Evolutionary conservation across 1,140 invertebrate species (phyloP).

Genomic region (Drosophila pectinifera): DNA sequence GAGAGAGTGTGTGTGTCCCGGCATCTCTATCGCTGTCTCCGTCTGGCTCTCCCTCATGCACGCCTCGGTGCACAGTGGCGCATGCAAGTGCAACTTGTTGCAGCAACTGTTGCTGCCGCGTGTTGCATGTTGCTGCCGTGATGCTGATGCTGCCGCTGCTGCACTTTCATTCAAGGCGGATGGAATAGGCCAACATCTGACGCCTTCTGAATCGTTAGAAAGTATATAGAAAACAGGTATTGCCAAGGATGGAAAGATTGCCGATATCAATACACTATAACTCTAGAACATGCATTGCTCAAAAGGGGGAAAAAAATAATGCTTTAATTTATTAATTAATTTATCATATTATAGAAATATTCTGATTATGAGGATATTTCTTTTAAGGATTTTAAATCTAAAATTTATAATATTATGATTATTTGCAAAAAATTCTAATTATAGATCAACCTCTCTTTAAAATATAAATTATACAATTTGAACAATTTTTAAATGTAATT

Average conservation of each 20-base stretch:
- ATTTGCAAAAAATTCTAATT: too few species aligned
- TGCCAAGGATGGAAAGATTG: neutral
- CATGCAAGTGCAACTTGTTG: slow-evolving; percentile 77
- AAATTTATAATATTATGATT: too few species aligned
- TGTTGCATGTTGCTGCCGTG: slow-evolving; percentile 25
- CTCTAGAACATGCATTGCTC: too few species aligned
- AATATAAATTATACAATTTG: too few species aligned
- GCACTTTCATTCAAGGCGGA: slow-evolving; percentile 65
- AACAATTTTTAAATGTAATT: too few species aligned
- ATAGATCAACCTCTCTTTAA: too few species aligned
- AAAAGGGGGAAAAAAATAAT: too few species aligned
- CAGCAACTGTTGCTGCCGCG: slow-evolving; percentile 66
- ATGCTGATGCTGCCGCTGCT: slow-evolving; percentile 23
- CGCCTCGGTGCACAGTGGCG: slow-evolving; percentile 48
- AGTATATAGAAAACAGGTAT: slow-evolving; percentile 25
- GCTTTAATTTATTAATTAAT: too few species aligned
- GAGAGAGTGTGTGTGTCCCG: slow-evolving; percentile 27
- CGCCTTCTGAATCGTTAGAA: slow-evolving; percentile 14
- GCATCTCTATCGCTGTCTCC: slow-evolving; percentile 16
- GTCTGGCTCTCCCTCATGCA: slow-evolving; percentile 16
- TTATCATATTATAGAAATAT: too few species aligned
- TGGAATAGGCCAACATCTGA: slow-evolving; percentile 11
- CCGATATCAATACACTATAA: neutral
- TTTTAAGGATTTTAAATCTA: too few species aligned
- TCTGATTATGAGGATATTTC: too few species aligned